Base-by-base conservation (phyloP, 2,888 invertebrate species). In the Octonoba sinensis region DNA sequence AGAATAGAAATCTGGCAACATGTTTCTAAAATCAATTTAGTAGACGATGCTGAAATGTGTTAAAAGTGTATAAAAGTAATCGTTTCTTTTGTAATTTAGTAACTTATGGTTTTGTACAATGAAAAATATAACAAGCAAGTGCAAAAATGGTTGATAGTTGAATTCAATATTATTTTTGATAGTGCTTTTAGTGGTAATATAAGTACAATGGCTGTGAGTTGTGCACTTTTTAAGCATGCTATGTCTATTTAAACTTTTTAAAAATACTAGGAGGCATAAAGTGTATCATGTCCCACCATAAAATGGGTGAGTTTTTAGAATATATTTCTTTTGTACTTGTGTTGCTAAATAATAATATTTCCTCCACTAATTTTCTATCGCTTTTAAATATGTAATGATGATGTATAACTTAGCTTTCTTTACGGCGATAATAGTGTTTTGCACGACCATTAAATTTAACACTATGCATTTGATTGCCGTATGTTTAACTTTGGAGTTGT, bases 241-340 rank as follows among this genome's bases (percentile, higher is more conserved):
- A 62, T 62, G 22, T 62, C 36, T n/a, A 6, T n/a, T 44, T 62
- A 36, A 62, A 11, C n/a, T 18, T 62, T 36, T 62, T n/a, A 44
- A 18, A 16, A 62, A 62, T 16, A 62, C 6, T 36, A 44, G 44
- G 44, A 44, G 20, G 60, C n/a, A 8, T n/a, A 18, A 11, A 44
- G 36, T 73, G 60, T 79, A 79, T 69, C 79, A 79, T 79, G 79
- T 79, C 79, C 79, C 79, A 79, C 79, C 79, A 79, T 67, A 79
- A 79, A 62, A 79, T 79, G 79, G 79, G 79, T 78, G n/a, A 66
- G 72, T 62, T 44, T 62, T 62, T 44, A 62, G 8, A 44, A n/a
- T 4, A n/a, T 16, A n/a, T 6, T 62, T 44, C 4, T 1, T 62
- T 44, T 44, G 13, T 62, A 4, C n/a, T 16, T 13, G n/a, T 16